phyloP scores from a whole-genome alignment of 2,113 vertebrate genomes.

The Erpornis zantholeuca region DNA sequence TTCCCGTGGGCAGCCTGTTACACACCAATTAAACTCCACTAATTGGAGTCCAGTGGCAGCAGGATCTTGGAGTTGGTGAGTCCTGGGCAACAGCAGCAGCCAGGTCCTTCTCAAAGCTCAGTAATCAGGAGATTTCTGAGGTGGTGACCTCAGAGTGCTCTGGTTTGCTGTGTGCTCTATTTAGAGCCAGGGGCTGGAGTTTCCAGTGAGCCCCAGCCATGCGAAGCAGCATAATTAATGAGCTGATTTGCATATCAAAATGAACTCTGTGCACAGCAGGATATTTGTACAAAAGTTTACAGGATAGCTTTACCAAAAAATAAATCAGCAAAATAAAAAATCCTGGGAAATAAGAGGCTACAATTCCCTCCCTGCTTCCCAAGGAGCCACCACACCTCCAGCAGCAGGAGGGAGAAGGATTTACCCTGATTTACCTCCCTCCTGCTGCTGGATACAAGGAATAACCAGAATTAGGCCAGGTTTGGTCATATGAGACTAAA shows the following conservation, averaged over 20 bases:
- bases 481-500: not conserved
- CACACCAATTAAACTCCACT: not conserved
- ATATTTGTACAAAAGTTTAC: not conserved
- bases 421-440: not conserved
- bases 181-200: rapidly evolving
- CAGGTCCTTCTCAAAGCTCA: not conserved
- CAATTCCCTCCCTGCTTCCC: not conserved
- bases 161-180: not conserved
- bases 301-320: not conserved
- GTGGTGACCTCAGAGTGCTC: not conserved
- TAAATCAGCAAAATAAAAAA: not conserved
- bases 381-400: not conserved
- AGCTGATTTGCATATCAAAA: not conserved
- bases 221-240: not conserved
- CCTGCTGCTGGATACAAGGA: not conserved
- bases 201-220: not conserved
- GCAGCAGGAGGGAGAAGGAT: not conserved
- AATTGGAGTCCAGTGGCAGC: not conserved
- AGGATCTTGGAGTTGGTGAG: not conserved
- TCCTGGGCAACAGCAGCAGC: not conserved
- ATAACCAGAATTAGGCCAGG: not conserved
- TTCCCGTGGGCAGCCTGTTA: not conserved
- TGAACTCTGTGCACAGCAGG: not conserved
- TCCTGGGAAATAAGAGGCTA: not conserved
- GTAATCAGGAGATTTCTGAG: not conserved